Percentiles rank a stretch among this genome's conserved stretches.
Conservation (phyloP, 2,797 vertebrate species). For the Capromys pilorides region DNA sequence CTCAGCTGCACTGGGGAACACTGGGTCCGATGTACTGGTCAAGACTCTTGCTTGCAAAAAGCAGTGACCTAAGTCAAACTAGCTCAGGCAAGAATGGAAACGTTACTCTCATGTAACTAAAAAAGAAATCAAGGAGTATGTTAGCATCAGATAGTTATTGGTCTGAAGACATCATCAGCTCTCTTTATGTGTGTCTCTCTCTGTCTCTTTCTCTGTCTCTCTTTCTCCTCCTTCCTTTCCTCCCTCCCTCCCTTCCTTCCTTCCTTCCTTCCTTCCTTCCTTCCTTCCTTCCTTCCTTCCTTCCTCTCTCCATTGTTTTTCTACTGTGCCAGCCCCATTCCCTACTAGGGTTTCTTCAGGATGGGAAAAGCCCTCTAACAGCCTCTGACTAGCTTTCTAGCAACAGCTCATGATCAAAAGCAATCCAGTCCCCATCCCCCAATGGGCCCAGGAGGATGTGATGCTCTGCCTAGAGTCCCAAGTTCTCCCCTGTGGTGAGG, state of each 20-base stretch:
- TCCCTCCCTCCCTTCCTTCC: too few species aligned
- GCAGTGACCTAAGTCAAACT: neutral
- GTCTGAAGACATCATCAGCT: neutral
- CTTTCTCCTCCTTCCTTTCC: neutral
- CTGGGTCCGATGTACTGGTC: neutral
- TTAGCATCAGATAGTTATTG: neutral
- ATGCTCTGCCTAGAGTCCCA: neutral
- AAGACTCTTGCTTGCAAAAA: constrained; percentile 13
- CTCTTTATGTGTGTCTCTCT: too few species aligned
- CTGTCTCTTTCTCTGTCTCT: neutral
- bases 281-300: too few species aligned
- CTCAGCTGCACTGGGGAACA: neutral
- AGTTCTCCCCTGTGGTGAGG: neutral
- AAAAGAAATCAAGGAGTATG: too few species aligned
- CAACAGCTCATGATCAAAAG: neutral
- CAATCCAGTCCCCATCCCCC: too few species aligned
- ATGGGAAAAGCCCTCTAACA: neutral
- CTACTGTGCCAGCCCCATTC: neutral
- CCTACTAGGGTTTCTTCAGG: neutral
- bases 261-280: neutral
- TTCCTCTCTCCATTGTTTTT: neutral
- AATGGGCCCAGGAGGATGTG: neutral
- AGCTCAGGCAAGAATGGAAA: neutral
- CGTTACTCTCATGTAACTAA: neutral
- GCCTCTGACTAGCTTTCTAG: neutral